phyloP scores from a whole-genome alignment of 2,113 vertebrate genomes.

The Sisor rabdophorus region DNA sequence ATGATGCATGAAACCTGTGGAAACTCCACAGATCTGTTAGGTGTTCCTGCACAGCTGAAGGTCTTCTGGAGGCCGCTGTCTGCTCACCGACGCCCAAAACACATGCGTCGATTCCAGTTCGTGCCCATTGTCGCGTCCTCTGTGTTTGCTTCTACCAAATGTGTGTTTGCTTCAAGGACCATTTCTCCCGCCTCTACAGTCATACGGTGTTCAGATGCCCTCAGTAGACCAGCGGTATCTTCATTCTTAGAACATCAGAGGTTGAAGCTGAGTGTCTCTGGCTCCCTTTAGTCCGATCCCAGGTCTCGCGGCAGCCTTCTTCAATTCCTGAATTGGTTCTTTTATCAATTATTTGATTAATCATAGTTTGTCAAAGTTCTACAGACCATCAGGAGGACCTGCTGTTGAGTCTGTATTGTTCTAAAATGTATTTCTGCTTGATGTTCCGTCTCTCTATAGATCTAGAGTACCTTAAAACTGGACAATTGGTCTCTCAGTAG shows the following conservation, averaged over 20 bases:
- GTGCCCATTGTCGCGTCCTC: background rate
- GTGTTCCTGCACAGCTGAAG: background rate
- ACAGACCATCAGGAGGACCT: too few relatives aligned
- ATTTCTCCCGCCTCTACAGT: background rate
- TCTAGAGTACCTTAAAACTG: too few relatives aligned
- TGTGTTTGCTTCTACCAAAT: background rate
- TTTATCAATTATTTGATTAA: too few relatives aligned
- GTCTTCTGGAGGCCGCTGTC: background rate
- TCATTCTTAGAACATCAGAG: background rate
- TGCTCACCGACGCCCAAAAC: background rate
- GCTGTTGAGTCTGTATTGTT: too few relatives aligned
- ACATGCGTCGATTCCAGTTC: background rate
- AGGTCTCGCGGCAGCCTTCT: background rate
- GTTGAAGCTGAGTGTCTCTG: background rate
- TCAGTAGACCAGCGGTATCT: background rate
- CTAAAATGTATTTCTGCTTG: too few relatives aligned
- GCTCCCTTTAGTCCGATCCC: background rate
- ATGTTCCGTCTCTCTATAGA: too few relatives aligned
- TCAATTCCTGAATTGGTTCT: background rate
- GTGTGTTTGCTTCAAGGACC: background rate
- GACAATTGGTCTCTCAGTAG: too few relatives aligned
- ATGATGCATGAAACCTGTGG: slow-evolving; percentile 15
- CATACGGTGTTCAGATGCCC: background rate
- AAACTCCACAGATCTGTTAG: background rate
- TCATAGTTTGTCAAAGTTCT: too few relatives aligned